Percentiles rank a stretch among this genome's conserved stretches.
Conservation (phyloP, 1,140 invertebrate species). For the Drosophila miranda region DNA sequence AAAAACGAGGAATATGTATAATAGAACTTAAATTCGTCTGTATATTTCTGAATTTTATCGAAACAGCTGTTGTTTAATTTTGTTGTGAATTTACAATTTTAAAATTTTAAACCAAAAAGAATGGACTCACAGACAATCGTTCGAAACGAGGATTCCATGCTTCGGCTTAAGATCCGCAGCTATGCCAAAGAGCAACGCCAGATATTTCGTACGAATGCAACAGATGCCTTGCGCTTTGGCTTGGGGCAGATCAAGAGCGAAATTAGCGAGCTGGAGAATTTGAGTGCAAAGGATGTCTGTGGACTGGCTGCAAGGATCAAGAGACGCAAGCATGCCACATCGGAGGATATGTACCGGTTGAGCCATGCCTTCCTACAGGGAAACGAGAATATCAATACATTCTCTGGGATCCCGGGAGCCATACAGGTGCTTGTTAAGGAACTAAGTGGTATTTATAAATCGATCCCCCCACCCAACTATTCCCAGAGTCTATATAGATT, state of each 20-base stretch:
- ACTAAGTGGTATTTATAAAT: conserved; percentile 49
- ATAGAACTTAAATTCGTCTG: too few relatives aligned
- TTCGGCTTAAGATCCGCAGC: conserved; percentile 61
- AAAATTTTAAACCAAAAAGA: too few relatives aligned
- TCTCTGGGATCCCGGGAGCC: conserved; percentile 61
- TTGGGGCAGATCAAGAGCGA: conserved; percentile 66
- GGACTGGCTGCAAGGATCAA: conserved; percentile 69
- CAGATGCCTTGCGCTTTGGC: conserved; percentile 67
- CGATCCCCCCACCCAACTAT: too few relatives aligned
- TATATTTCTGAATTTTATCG: too few relatives aligned
- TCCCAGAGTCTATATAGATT: not conserved
- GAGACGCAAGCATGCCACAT: conserved; percentile 71
- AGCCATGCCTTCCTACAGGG: conserved; percentile 69
- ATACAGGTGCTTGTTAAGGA: conserved; percentile 74
- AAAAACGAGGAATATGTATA: too few relatives aligned
- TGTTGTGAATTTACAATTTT: too few relatives aligned
- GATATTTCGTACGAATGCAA: conserved; percentile 40
- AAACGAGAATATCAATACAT: conserved; percentile 62
- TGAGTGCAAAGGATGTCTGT: conserved; percentile 64
- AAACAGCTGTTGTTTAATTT: too few relatives aligned
- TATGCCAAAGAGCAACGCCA: conserved; percentile 56
- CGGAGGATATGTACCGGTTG: conserved; percentile 68
- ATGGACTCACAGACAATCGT: too few relatives aligned
- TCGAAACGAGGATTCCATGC: not conserved
- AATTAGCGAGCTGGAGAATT: conserved; percentile 58